Evolutionary conservation across 2,113 vertebrate species (phyloP).

Genomic region (Grantiella picta): DNA sequence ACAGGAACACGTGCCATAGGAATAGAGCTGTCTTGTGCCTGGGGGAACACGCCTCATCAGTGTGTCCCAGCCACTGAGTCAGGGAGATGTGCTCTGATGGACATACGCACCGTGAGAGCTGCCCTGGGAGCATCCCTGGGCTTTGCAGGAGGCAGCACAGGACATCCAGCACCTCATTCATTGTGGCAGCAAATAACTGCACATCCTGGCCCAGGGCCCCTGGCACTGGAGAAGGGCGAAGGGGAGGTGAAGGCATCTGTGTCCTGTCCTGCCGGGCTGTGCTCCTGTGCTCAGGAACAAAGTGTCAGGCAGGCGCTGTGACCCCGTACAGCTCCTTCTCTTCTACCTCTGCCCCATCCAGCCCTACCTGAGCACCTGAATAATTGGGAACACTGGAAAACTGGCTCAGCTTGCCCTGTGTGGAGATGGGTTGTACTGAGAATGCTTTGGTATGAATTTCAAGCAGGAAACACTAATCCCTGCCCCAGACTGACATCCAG

Average conservation of each 20-base stretch:
- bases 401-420: neutral
- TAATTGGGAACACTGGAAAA: neutral
- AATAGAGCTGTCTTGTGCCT: conserved; percentile 3
- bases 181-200: neutral
- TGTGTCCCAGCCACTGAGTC: accelerated
- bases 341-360: neutral
- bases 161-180: neutral
- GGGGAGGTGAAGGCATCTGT: neutral
- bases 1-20: neutral
- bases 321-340: neutral
- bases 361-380: neutral
- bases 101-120: accelerated
- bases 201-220: neutral
- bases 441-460: neutral
- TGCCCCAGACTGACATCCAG: neutral
- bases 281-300: neutral
- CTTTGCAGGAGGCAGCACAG: accelerated
- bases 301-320: neutral
- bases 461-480: neutral
- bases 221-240: neutral
- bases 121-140: accelerated
- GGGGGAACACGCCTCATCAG: accelerated
- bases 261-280: neutral
- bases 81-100: neutral
- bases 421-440: neutral